Conservation (phyloP, 1,140 invertebrate species). For the Brachionus plicatilis region DNA sequence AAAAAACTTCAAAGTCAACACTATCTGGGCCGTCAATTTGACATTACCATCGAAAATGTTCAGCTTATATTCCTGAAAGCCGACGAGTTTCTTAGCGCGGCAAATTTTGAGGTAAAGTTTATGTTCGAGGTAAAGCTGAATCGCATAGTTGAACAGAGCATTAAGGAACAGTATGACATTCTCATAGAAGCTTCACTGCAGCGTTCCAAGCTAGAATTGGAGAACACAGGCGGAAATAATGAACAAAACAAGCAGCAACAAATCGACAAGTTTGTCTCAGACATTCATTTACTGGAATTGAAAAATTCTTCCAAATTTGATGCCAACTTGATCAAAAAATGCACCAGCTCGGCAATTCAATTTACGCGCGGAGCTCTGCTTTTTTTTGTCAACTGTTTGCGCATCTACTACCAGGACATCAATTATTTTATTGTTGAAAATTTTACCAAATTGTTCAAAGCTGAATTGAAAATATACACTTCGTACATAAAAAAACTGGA, state of each 20-base stretch:
- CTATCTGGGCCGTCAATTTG: constrained; percentile 30
- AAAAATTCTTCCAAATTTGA: not conserved
- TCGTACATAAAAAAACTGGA: not conserved
- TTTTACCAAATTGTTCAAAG: constrained; percentile 31
- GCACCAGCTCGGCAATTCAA: constrained; percentile 12
- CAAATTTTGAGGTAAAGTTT: constrained; percentile 31
- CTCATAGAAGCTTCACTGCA: constrained; percentile 29
- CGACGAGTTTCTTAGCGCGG: not conserved
- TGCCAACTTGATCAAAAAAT: not conserved
- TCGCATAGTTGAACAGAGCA: not conserved
- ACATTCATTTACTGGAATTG: not conserved
- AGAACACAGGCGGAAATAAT: not conserved
- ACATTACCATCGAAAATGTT: constrained; percentile 10
- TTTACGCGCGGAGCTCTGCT: not conserved
- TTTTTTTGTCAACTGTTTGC: constrained; percentile 21
- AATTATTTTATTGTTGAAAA: constrained; percentile 13
- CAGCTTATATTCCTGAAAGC: constrained; percentile 14
- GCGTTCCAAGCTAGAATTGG: constrained; percentile 22
- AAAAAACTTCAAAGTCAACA: constrained; percentile 38
- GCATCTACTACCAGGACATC: constrained; percentile 20
- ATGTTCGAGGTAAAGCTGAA: constrained; percentile 30
- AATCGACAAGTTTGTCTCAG: not conserved
- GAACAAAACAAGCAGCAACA: constrained; percentile 31
- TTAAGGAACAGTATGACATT: constrained; percentile 33
- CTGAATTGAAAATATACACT: constrained; percentile 4